Evolutionary conservation across 2,797 vertebrate species (phyloP).

Genomic region (Florisuga fusca): DNA sequence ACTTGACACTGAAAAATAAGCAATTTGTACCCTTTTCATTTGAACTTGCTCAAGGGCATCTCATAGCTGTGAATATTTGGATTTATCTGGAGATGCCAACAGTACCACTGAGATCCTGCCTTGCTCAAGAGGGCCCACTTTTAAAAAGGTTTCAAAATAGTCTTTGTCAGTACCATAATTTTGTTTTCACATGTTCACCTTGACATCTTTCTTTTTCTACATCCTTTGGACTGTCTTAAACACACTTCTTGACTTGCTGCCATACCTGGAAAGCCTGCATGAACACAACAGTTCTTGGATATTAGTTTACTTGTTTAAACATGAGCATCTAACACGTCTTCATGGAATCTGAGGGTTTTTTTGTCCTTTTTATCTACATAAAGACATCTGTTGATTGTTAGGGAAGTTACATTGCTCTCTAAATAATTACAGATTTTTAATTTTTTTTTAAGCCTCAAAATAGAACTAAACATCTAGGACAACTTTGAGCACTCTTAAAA

Average conservation of each 20-base stretch:
- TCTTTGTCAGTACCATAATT: background rate
- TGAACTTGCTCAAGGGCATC: background rate
- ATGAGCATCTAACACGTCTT: background rate
- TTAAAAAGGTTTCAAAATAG: background rate
- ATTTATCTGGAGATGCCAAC: fast-evolving
- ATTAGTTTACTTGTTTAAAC: background rate
- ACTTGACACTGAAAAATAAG: background rate
- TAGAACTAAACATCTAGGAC: background rate
- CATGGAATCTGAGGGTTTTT: background rate
- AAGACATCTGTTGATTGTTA: background rate
- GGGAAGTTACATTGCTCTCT: background rate
- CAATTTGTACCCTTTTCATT: background rate
- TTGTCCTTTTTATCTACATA: background rate
- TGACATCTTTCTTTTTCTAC: background rate
- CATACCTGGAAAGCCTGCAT: background rate
- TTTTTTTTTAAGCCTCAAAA: background rate
- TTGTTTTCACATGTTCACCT: background rate
- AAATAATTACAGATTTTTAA: background rate
- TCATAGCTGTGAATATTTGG: background rate
- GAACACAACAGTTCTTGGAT: background rate
- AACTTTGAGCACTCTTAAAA: background rate
- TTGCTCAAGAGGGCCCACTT: background rate
- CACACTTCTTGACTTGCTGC: background rate
- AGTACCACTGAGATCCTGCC: background rate
- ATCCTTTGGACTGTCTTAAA: background rate